Evolutionary conservation across 37 sponge, comb jelly and placozoan genomes (phyloP), one percentile per base, ranked within the genome.

Genomic region (Chondrosia reniformis): DNA sequence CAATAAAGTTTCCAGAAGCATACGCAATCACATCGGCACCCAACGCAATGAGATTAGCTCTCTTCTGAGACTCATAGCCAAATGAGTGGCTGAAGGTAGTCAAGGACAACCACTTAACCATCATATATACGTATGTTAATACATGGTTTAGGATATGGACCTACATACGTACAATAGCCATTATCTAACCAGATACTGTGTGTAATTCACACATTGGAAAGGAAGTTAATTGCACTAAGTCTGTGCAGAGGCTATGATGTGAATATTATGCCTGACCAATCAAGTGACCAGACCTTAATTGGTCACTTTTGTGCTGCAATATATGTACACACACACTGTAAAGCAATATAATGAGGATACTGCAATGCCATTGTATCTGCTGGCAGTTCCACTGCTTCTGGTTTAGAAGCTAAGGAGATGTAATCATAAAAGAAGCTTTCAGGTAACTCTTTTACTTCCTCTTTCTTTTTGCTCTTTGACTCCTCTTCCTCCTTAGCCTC

Each of bases 51-150:
- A 98, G 84, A 74, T 98, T 98, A 67, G 81, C 86, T 31, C 93
- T 75, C 64, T 89, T 91, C 81, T 87, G 87, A 71, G 91, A 95
- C 76, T 98, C 99, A 63, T 90, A 98, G 27, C 99, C 99, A 82
- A 93, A 98, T 27, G 96, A 95, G 64, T 95, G 94, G 55, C 92
- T 88, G 39, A 34, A 30, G 33, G 57, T 63, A 36, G 80, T 59
- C 30, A 75, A 33, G 41, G 82, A 76, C 22, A 75, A 7, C n/a
- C 28, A 59, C 61, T 19, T 7, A 13, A 59, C 22, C 28, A 6
- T 7, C 22, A 59, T 59, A 59, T 13, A 30, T 6, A 59, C 22
- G n/a, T 59, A 13, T 59, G 61, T 59, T 30, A 25, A 59, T 59
- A 59, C n/a, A 30, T 59, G 28, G 15, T 49, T 49, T 49, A 49